Percentiles rank a stretch among this genome's conserved stretches.
These are phyloP conservation scores for Periophthalmus magnuspinnatus DNA, from an alignment of 2,797 vertebrate species.

Conservation along the genomic window DNA sequence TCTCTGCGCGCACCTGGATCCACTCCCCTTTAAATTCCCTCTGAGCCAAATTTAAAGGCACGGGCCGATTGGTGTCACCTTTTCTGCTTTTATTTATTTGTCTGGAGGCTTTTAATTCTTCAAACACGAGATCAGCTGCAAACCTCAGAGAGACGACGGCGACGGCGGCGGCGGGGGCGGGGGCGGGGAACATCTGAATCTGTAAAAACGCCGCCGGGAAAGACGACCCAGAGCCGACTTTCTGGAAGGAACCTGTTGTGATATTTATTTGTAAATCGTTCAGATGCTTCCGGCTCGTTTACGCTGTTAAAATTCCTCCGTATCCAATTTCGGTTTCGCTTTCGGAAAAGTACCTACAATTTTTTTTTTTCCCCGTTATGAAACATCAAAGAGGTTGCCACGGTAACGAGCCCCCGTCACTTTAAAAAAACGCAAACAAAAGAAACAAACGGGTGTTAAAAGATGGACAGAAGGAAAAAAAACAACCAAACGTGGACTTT, in stretches of 20 bases:
- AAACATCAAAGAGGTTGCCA: slow-evolving; percentile 23
- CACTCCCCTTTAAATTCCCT: slow-evolving; percentile 7
- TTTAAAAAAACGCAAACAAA: neutral
- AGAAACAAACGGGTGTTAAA: neutral
- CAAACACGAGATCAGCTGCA: slow-evolving; percentile 33
- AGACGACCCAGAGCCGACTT: neutral
- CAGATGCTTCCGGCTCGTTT: neutral
- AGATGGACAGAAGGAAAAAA: too few relatives aligned
- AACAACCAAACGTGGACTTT: neutral
- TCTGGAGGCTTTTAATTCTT: slow-evolving; percentile 35
- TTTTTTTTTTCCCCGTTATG: slow-evolving; percentile 22
- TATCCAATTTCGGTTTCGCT: neutral
- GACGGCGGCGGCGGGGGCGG: too few relatives aligned
- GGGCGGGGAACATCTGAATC: slow-evolving; percentile 25
- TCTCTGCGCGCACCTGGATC: slow-evolving; percentile 42
- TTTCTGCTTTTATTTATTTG: slow-evolving; percentile 19
- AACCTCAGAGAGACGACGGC: slow-evolving; percentile 18
- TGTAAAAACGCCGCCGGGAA: slow-evolving; percentile 2
- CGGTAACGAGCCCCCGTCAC: slow-evolving; percentile 3
- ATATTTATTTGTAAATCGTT: neutral
- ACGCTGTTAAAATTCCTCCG: slow-evolving; percentile 8
- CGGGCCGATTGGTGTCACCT: slow-evolving; percentile 20
- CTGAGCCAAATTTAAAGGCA: slow-evolving; percentile 26
- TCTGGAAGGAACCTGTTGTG: neutral
- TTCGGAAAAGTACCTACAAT: neutral